Evolutionary conservation across 2,888 invertebrate species (phyloP), one percentile per base, ranked within the genome.

Genomic region (Auanema sp.): DNA sequence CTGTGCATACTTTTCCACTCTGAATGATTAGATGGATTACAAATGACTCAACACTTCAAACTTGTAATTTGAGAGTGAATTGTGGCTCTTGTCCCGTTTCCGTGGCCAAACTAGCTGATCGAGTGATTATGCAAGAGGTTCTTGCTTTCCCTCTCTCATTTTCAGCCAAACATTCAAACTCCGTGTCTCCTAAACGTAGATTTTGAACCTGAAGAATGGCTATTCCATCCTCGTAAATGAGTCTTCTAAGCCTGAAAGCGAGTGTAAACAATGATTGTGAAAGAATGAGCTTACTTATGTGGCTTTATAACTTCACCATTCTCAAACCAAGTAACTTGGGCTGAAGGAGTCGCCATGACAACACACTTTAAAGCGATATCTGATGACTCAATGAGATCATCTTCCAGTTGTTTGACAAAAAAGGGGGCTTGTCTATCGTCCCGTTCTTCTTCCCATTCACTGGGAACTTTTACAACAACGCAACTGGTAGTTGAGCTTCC

Each of bases 271-370:
- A n/a, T n/a, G 62, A 58, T 41, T 66, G 57, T 14, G 51, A n/a
- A 24, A 52, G 24, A 33, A n/a, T 11, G 33, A 40, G 21, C 14
- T n/a, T 41, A 23, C 42, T 24, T 60, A 21, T 41, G 12, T n/a
- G 6, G 11, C 41, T 43, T 47, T 25, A 10, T 14, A 21, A 51
- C 24, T 23, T 2, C 11, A n/a, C 59, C 71, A 62, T 71, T 66
- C 25, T 67, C 66, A 14, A 55, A 43, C 78, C 75, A 77, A 68
- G 70, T 78, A 78, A 85, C 73, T 75, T 73, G 40, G 10, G 76
- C 73, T 40, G 73, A 66, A 3, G 85, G 85, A n/a, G 72, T 71
- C 1, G 85, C 85, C 1, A 73, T 64, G 12, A 85, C 77, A 23
- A 76, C 72, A 59, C 83, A 83, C 60, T 70, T 75, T 12, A 77